These are phyloP conservation scores for Protobothrops flavoviridis DNA, from an alignment of 2,113 vertebrate species.

Conservation along the genomic window DNA sequence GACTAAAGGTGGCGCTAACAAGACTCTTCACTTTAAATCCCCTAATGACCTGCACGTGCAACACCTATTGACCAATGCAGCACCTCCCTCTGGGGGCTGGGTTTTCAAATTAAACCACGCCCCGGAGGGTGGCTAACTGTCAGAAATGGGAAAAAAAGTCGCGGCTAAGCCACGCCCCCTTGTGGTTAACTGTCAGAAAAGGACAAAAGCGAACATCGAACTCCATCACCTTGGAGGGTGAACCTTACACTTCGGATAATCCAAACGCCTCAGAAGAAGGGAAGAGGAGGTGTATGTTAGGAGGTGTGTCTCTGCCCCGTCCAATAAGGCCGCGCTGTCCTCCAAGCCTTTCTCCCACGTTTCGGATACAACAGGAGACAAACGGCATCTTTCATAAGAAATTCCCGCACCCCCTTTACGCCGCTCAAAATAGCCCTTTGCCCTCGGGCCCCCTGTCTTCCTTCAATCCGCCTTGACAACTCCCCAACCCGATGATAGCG, in stretches of 20 bases:
- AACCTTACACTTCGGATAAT: neutral
- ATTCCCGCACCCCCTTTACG: too few species aligned
- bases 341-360: neutral
- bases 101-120: neutral
- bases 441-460: neutral
- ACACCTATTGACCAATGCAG: constrained; percentile 40
- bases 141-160: neutral
- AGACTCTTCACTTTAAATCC: neutral
- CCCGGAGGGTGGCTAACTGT: neutral
- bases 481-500: neutral
- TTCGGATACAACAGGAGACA: neutral
- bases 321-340: neutral
- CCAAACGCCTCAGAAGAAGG: neutral
- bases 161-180: neutral
- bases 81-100: neutral
- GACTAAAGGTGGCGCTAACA: rapidly evolving
- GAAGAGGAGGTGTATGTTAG: neutral
- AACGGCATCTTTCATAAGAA: neutral
- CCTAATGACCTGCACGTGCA: neutral
- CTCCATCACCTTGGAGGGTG: too few species aligned
- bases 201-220: too few species aligned
- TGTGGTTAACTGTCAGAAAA: neutral
- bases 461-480: neutral
- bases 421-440: too few species aligned
- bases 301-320: neutral